Conservation (phyloP, 1,140 invertebrate species). For the Cydia amplana region DNA sequence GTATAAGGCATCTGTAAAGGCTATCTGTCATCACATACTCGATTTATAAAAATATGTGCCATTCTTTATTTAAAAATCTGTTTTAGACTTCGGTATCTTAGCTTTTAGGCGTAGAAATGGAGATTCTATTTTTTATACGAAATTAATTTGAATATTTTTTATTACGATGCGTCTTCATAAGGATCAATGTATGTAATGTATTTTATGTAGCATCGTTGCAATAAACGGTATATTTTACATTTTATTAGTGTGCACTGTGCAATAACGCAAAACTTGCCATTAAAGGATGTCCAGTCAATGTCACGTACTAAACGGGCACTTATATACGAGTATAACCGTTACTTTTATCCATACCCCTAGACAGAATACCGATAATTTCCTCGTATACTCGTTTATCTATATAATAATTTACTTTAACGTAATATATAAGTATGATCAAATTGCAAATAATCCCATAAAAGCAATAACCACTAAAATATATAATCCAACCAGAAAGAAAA, state of each 20-base stretch:
- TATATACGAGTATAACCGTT: neutral
- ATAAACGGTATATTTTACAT: neutral
- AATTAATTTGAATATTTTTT: neutral
- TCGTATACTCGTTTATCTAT: neutral
- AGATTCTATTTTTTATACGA: neutral
- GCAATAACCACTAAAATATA: neutral
- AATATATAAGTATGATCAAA: neutral
- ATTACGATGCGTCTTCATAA: neutral
- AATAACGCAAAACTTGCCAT: no score
- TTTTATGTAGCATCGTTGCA: no score
- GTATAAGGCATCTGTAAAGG: slow-evolving; percentile 31
- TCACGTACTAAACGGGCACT: no score
- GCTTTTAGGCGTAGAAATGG: neutral
- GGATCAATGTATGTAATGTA: neutral
- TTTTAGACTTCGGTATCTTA: neutral
- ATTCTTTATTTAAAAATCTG: neutral
- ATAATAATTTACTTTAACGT: neutral
- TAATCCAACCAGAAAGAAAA: neutral
- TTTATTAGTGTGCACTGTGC: neutral
- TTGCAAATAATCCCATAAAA: slow-evolving; percentile 18
- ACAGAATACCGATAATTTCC: neutral
- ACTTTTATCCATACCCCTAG: neutral
- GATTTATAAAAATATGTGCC: slow-evolving; percentile 28
- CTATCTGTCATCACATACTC: neutral
- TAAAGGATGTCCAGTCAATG: no score